Conservation (phyloP, 2,888 invertebrate genomes). For the Exocentrus adspersus region DNA sequence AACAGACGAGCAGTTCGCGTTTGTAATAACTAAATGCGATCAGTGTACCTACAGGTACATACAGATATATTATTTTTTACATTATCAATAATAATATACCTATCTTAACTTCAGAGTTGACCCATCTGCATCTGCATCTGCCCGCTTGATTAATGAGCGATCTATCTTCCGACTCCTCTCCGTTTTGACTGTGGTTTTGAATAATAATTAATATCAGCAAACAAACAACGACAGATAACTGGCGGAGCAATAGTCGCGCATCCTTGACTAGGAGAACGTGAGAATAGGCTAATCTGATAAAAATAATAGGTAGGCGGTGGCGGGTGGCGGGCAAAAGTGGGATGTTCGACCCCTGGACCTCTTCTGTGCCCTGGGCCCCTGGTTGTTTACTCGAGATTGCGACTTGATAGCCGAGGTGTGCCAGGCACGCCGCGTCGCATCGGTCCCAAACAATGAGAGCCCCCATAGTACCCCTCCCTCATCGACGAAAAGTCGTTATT, state of each 20-base stretch:
- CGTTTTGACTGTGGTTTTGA: too few species aligned
- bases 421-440: constrained; percentile 52
- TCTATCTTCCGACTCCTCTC: constrained; percentile 58
- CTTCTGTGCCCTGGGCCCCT: too few species aligned
- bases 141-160: constrained; percentile 60
- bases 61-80: too few species aligned
- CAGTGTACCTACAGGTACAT: too few species aligned
- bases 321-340: too few species aligned
- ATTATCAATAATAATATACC: too few species aligned
- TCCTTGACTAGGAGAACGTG: constrained; percentile 60
- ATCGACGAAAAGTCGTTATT: constrained; percentile 12
- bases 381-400: constrained; percentile 59
- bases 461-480: too few species aligned
- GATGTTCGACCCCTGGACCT: too few species aligned
- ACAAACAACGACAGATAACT: constrained; percentile 61
- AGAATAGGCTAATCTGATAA: constrained; percentile 64
- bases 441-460: constrained; percentile 45
- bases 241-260: constrained; percentile 53
- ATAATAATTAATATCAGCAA: constrained; percentile 63
- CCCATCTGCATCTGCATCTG: constrained; percentile 50
- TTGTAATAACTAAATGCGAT: too few species aligned
- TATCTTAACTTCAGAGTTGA: constrained; percentile 40
- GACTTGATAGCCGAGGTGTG: constrained; percentile 56
- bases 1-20: too few species aligned
- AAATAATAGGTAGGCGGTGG: constrained; percentile 57